Base-by-base conservation (phyloP, 1,140 invertebrate genomes). In the Megalopta genalis region DNA sequence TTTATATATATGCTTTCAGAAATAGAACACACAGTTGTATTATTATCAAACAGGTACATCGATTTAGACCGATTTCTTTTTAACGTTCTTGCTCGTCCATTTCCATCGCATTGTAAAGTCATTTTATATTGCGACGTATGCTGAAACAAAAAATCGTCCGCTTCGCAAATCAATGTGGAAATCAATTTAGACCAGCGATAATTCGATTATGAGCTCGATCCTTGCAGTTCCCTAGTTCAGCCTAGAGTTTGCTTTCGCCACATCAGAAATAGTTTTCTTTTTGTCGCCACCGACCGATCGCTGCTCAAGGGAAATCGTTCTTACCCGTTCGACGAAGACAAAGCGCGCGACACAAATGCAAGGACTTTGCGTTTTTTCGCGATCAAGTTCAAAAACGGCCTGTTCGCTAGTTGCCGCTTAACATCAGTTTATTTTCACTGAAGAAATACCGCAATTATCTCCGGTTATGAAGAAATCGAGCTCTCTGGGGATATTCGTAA, bases 341-440 rank as follows among this genome's bases (percentile, higher is more conserved):
- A 57, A n/a, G n/a, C 21, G 49, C 14, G 16, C 3, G 1, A 18
- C 49, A 69, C 49, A 66, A 37, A 60, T 42, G 42, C 75, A 68
- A 77, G 67, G 75, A 52, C 59, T 4, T 32, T 42, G 18, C 9
- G 66, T 37, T 63, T 77, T 39, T 71, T 27, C 5, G 12, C 32
- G n/a, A 69, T 16, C 75, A 63, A 71, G 67, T 77, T 70, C 67
- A 70, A 49, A 77, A 77, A 62, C 54, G 21, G 39, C 10, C 2
- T 37, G 10, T 9, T 18, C 16, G 21, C 18, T 16, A 23, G 59
- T 60, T 10, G 1, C 14, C 12, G 16, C 14, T 16, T 7, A n/a
- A 60, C 27, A 14, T 14, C 12, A 0, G 25, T 14, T 23, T 59
- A 23, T 10, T 59, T n/a, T 59, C 57, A n/a, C 23, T 2, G 57